Evolutionary conservation across 1,140 invertebrate genomes (phyloP).

Genomic region (Latrodectus geometricus): DNA sequence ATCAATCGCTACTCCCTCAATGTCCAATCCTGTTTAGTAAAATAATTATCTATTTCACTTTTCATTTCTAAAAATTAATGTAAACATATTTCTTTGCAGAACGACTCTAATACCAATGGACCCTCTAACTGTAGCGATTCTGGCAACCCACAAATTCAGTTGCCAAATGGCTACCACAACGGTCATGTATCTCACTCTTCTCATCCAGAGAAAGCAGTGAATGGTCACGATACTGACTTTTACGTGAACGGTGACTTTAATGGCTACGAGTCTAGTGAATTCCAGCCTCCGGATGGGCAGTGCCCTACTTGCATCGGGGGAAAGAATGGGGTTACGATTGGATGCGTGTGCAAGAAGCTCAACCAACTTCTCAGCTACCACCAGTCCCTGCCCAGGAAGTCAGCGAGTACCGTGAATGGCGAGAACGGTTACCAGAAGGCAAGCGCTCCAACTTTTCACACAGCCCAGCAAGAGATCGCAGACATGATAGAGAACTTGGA

Average conservation of each 20-base stretch:
- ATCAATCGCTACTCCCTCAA: no score
- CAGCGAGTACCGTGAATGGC: slow-evolving; percentile 25
- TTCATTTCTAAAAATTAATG: no score
- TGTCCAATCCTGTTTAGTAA: no score
- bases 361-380: slow-evolving; percentile 46
- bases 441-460: slow-evolving; percentile 71
- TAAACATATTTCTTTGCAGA: slow-evolving; percentile 14
- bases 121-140: not conserved
- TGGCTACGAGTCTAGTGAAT: slow-evolving; percentile 55
- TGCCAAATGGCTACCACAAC: slow-evolving; percentile 26
- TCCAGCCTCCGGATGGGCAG: slow-evolving; percentile 22
- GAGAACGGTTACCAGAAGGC: slow-evolving; percentile 17
- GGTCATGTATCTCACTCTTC: not conserved
- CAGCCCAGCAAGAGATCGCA: slow-evolving; percentile 77
- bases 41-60: no score
- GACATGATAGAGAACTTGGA: slow-evolving; percentile 77
- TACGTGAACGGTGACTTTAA: slow-evolving; percentile 57
- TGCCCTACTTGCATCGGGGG: slow-evolving; percentile 16
- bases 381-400: slow-evolving; percentile 49
- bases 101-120: slow-evolving; percentile 12
- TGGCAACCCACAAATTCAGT: not conserved
- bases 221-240: slow-evolving; percentile 38
- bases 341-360: slow-evolving; percentile 30
- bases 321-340: slow-evolving; percentile 44
- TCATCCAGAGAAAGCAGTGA: slow-evolving; percentile 12